Conservation (phyloP, 2,113 vertebrate species). For the Peromyscus leucopus region DNA sequence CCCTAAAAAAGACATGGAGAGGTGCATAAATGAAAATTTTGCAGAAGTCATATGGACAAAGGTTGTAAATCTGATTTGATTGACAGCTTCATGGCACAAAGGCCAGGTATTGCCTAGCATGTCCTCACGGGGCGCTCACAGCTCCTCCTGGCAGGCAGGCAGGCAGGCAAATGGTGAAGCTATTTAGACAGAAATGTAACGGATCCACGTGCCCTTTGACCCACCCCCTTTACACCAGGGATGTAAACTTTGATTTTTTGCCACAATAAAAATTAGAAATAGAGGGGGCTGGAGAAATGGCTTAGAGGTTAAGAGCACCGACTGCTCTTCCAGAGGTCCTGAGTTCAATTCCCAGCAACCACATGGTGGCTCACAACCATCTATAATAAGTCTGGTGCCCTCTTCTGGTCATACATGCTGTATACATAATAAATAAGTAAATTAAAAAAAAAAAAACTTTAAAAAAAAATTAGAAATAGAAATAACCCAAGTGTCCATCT, state of each 20-base stretch:
- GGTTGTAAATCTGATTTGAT: not conserved
- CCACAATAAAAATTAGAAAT: not conserved
- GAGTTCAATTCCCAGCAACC: no score
- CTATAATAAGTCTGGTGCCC: no score
- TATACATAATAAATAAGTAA: no score
- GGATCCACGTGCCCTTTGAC: not conserved
- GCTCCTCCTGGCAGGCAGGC: not conserved
- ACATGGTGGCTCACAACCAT: no score
- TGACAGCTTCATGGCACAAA: not conserved
- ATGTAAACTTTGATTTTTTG: not conserved
- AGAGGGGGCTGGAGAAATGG: no score
- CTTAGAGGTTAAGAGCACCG: no score
- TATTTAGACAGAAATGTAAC: not conserved
- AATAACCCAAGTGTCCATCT: not conserved
- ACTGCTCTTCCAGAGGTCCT: no score
- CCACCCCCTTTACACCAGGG: not conserved
- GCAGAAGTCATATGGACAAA: not conserved
- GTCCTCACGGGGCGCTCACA: not conserved
- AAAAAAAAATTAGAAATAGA: not conserved
- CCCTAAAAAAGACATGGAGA: not conserved
- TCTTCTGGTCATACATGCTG: no score
- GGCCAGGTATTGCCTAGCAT: not conserved
- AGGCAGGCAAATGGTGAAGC: not conserved
- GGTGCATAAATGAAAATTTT: not conserved
- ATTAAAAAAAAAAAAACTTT: no score